phyloP scores from a whole-genome alignment of 2,113 vertebrate species.

The Coturnix japonica region DNA sequence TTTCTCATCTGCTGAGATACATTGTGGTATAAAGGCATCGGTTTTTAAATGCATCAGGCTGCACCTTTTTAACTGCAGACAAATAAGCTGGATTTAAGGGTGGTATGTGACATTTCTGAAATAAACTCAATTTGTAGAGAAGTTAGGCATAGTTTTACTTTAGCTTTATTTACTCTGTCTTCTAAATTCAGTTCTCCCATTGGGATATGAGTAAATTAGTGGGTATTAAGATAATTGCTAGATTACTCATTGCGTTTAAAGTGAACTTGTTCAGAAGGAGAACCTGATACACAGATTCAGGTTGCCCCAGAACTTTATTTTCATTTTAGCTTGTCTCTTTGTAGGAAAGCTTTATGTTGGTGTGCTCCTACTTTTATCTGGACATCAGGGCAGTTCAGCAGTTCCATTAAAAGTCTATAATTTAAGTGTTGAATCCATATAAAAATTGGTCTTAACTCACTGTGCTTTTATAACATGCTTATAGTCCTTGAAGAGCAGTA shows the following conservation, averaged over 20 bases:
- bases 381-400: not conserved
- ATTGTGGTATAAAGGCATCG: not conserved
- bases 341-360: not conserved
- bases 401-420: not conserved
- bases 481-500: not conserved
- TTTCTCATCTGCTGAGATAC: not conserved
- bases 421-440: not conserved
- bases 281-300: not conserved
- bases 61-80: not conserved
- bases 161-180: slow-evolving; percentile 3
- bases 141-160: not conserved
- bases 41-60: not conserved
- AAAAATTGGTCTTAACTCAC: not conserved
- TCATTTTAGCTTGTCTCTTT: not conserved
- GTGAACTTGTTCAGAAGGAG: not conserved
- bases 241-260: not conserved
- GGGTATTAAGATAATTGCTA: not conserved
- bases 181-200: not conserved
- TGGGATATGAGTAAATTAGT: not conserved
- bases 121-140: not conserved
- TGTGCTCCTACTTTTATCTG: not conserved
- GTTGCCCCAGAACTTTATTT: not conserved
- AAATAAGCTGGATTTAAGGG: not conserved
- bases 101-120: not conserved
- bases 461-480: not conserved